phyloP scores from a whole-genome alignment of 1,140 invertebrate species.

The Chironomus striatipennis region DNA sequence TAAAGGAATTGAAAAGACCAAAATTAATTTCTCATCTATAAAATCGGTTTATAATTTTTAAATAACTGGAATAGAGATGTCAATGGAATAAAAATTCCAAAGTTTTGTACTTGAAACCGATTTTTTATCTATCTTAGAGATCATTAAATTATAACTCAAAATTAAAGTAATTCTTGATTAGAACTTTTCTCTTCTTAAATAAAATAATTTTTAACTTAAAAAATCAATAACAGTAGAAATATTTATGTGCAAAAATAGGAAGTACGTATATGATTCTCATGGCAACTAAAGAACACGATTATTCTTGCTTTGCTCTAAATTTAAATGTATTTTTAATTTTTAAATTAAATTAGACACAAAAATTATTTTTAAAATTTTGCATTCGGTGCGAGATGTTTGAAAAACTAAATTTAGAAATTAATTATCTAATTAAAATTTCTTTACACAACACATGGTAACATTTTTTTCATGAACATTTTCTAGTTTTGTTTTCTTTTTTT shows the following conservation, averaged over 20 bases:
- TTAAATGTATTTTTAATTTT: neutral
- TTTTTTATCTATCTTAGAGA: neutral
- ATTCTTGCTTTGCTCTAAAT: neutral
- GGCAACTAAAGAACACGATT: slow-evolving; percentile 21
- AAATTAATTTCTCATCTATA: no score
- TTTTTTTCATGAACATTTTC: neutral
- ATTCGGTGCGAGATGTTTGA: neutral
- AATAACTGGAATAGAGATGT: neutral
- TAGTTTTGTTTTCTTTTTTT: neutral
- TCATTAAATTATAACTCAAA: neutral
- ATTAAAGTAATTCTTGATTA: neutral
- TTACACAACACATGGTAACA: neutral
- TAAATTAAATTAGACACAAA: neutral
- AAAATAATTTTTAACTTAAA: neutral
- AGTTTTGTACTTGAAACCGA: neutral
- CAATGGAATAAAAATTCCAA: neutral
- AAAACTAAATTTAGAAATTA: neutral
- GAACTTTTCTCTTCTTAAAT: neutral
- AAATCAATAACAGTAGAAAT: neutral
- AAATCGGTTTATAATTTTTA: no score
- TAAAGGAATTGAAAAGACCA: neutral
- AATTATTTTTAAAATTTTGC: neutral
- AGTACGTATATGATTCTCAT: neutral
- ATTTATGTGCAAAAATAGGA: neutral
- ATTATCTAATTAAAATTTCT: neutral